A percentile compares a stretch with the other conserved stretches of the same genome.
These are phyloP conservation scores for Ophraella communa DNA, from an alignment of 2,888 invertebrate species.

Conservation along the genomic window DNA sequence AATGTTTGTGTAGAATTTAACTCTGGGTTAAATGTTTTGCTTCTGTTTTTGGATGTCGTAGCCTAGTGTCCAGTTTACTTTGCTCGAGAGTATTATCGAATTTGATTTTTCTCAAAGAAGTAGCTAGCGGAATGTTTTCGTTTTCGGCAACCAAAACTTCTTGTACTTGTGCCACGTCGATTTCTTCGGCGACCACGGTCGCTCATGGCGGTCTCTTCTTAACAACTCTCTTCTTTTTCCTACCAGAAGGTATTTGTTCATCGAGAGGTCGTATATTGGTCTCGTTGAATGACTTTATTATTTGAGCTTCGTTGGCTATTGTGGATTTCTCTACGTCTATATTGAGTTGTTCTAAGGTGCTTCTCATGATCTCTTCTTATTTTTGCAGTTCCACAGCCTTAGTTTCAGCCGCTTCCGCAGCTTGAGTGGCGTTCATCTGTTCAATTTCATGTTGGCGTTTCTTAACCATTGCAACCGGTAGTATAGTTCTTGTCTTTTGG, in stretches of 20 bases:
- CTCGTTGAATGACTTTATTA: conserved; percentile 7
- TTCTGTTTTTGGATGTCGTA: background rate
- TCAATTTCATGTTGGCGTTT: conserved; percentile 49
- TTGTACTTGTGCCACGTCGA: conserved; percentile 38
- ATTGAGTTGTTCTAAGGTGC: conserved; percentile 51
- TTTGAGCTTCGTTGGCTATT: conserved; percentile 48
- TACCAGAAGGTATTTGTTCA: no score
- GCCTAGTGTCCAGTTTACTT: background rate
- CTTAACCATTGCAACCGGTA: conserved; percentile 57
- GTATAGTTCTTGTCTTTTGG: conserved; percentile 54
- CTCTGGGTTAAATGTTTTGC: conserved; percentile 34
- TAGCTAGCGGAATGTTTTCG: background rate
- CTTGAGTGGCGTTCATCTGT: conserved; percentile 43
- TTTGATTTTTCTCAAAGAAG: conserved; percentile 4
- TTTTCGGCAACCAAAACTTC: conserved; percentile 30
- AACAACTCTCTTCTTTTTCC: conserved; percentile 24
- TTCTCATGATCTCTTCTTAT: conserved; percentile 50
- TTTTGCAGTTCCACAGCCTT: conserved; percentile 45
- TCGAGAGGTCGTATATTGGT: conserved; percentile 17
- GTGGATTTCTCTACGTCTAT: conserved; percentile 51
- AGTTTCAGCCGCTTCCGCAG: conserved; percentile 38
- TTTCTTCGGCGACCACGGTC: conserved; percentile 36
- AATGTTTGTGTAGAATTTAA: conserved; percentile 3
- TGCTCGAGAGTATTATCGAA: background rate
- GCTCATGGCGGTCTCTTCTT: conserved; percentile 38